Evolutionary conservation across 1,140 invertebrate species (phyloP).

Genomic region (Leptinotarsa undecemlineata): DNA sequence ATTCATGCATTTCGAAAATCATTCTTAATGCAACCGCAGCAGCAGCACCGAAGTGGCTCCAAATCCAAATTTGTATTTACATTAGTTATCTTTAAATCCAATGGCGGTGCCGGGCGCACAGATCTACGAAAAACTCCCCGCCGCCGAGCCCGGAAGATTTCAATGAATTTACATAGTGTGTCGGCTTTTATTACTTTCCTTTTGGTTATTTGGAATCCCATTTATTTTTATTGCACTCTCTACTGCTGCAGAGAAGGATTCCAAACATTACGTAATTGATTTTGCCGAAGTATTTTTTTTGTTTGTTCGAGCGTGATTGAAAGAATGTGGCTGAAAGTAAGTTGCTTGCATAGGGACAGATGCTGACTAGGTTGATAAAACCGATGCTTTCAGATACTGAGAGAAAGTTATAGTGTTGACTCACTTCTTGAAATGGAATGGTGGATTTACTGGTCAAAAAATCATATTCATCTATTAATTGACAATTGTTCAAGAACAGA

Average conservation of each 20-base stretch:
- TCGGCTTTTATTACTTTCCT: conserved; percentile 40
- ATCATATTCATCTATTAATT: too few species aligned
- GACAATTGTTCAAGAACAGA: too few species aligned
- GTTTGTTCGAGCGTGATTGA: background rate
- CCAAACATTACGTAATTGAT: conserved; percentile 37
- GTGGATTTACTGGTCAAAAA: too few species aligned
- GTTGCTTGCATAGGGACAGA: background rate
- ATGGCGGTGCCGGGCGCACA: conserved; percentile 22
- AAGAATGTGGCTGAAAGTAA: background rate
- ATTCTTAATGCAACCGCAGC: conserved; percentile 27
- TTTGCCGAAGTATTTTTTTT: conserved; percentile 21
- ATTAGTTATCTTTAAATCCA: conserved; percentile 41
- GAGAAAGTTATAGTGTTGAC: too few species aligned
- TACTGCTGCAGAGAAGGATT: conserved; percentile 16
- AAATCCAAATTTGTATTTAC: conserved; percentile 42
- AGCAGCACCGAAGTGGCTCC: conserved; percentile 27
- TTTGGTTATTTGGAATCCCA: conserved; percentile 36
- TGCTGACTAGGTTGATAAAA: too few species aligned
- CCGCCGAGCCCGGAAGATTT: conserved; percentile 24
- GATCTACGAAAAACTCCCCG: conserved; percentile 3
- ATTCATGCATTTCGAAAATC: conserved; percentile 3
- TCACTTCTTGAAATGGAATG: too few species aligned
- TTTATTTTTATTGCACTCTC: conserved; percentile 40
- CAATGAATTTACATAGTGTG: conserved; percentile 41
- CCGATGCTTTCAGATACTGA: too few species aligned